Percentiles rank a stretch among this genome's conserved stretches.
phyloP scores from a whole-genome alignment of 2,888 invertebrate species.

The Eristalis pertinax region DNA sequence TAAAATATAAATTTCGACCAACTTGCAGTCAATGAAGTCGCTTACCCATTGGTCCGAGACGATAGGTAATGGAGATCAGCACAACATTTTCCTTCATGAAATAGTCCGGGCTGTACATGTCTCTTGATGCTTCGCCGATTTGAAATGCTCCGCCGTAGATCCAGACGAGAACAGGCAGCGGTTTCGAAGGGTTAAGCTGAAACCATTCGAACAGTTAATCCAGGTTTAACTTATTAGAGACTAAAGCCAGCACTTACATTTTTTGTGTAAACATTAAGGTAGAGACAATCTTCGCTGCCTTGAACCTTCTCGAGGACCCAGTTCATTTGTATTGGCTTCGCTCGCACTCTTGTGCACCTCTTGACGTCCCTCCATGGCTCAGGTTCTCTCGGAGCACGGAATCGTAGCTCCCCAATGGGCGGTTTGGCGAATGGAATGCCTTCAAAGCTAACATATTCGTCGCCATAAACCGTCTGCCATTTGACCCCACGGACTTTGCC shows the following conservation, averaged over 20 bases:
- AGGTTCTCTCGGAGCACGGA: slow-evolving; percentile 81
- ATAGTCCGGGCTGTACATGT: slow-evolving; percentile 82
- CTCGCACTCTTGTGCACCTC: slow-evolving; percentile 80
- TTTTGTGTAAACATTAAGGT: slow-evolving; percentile 82
- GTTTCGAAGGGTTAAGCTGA: slow-evolving; percentile 77
- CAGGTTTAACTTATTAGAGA: neutral
- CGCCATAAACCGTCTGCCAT: slow-evolving; percentile 79
- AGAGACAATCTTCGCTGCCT: slow-evolving; percentile 83
- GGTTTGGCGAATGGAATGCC: slow-evolving; percentile 81
- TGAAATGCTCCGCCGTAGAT: slow-evolving; percentile 83
- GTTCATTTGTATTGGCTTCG: slow-evolving; percentile 79
- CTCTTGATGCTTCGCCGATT: slow-evolving; percentile 81
- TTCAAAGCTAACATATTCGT: slow-evolving; percentile 79
- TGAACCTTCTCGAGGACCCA: slow-evolving; percentile 79
- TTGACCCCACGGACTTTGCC: slow-evolving; percentile 80
- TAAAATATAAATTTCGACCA: neutral
- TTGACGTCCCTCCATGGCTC: slow-evolving; percentile 81
- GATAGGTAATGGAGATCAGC: slow-evolving; percentile 82
- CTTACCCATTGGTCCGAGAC: slow-evolving; percentile 81
- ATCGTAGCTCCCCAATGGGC: slow-evolving; percentile 78
- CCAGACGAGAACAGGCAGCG: slow-evolving; percentile 82
- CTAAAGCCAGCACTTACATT: slow-evolving; percentile 74
- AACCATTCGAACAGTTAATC: neutral
- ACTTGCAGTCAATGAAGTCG: neutral
- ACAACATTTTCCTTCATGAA: slow-evolving; percentile 82